Percentiles rank a stretch among this genome's conserved stretches.
Evolutionary conservation across 2,888 invertebrate genomes (phyloP).

Genomic region (Apamea sordens): DNA sequence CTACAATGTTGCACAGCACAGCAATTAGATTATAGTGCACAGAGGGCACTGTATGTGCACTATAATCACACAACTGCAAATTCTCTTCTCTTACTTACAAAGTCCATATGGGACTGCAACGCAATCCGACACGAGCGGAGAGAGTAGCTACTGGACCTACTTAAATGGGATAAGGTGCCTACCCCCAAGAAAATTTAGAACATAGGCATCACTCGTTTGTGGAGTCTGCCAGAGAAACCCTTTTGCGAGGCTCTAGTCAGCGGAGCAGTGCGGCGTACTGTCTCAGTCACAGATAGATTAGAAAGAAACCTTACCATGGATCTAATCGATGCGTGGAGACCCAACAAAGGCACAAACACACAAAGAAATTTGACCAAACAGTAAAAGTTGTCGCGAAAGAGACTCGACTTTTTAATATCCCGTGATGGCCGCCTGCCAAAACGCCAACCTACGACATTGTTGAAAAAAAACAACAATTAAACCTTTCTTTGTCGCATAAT

Average conservation of each 20-base stretch:
- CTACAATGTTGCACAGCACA: too few relatives aligned
- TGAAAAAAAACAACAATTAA: conserved; percentile 9
- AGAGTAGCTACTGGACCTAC: neutral
- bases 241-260: neutral
- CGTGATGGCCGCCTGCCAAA: conserved; percentile 3
- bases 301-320: neutral
- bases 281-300: neutral
- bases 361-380: neutral
- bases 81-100: neutral
- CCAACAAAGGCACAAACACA: conserved; percentile 16
- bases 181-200: neutral
- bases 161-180: neutral
- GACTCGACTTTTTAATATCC: neutral
- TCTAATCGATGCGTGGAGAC: neutral
- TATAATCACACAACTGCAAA: neutral
- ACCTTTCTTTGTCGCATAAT: conserved; percentile 46
- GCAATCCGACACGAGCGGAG: neutral
- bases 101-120: neutral
- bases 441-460: neutral
- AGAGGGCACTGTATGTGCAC: neutral
- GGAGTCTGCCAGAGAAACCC: neutral
- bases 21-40: neutral
- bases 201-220: neutral
- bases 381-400: conserved; percentile 4
- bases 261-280: too few relatives aligned